These are phyloP conservation scores for Cephus runcator DNA, from an alignment of 2,888 invertebrate species.

Conservation along the genomic window DNA sequence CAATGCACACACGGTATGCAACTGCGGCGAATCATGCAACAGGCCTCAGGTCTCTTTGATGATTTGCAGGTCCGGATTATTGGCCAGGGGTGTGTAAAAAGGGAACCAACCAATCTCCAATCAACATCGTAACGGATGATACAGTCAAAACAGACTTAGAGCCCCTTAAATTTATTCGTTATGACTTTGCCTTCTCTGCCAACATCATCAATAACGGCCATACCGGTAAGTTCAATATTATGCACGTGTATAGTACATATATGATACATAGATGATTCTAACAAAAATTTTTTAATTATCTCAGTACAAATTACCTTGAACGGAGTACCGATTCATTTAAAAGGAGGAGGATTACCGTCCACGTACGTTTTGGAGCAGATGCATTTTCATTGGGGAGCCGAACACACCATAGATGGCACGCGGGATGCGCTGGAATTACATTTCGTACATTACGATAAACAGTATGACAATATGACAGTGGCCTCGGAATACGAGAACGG, in stretches of 20 bases:
- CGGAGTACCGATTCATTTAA: slow-evolving; percentile 47
- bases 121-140: slow-evolving; percentile 73
- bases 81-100: slow-evolving; percentile 75
- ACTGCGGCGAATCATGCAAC: no score
- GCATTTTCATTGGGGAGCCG: slow-evolving; percentile 88
- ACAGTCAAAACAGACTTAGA: slow-evolving; percentile 67
- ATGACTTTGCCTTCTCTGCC: slow-evolving; percentile 68
- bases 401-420: slow-evolving; percentile 78
- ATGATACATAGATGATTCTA: no score
- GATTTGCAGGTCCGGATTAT: slow-evolving; percentile 51
- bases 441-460: slow-evolving; percentile 73
- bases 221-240: slow-evolving; percentile 68
- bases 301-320: slow-evolving; percentile 43
- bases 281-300: not conserved
- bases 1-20: no score
- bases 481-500: slow-evolving; percentile 70
- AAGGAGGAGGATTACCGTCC: slow-evolving; percentile 72
- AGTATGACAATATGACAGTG: slow-evolving; percentile 66
- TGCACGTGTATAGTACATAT: no score
- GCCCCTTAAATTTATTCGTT: slow-evolving; percentile 70
- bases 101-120: slow-evolving; percentile 80
- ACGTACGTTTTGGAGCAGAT: slow-evolving; percentile 76
- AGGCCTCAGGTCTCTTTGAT: no score
- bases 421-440: slow-evolving; percentile 74
- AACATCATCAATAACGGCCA: slow-evolving; percentile 76